Percentiles rank a stretch among this genome's conserved stretches.
These are phyloP conservation scores for Xanthorhoe spadicearia DNA, from an alignment of 2,888 invertebrate species.

Conservation along the genomic window DNA sequence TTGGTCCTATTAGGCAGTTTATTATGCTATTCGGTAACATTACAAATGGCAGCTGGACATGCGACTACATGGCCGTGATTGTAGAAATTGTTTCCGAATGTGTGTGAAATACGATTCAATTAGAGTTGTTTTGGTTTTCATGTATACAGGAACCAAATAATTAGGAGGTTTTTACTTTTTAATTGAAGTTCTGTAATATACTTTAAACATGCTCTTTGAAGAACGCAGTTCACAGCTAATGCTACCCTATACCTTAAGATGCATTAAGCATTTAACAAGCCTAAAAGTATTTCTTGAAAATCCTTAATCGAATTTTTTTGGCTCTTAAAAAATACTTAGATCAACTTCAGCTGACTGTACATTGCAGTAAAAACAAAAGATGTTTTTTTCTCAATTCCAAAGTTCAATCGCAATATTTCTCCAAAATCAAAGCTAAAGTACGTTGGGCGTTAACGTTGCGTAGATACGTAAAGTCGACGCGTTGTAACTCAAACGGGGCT, in stretches of 20 bases:
- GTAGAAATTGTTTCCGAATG: conserved; percentile 23
- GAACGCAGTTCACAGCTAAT: too few relatives aligned
- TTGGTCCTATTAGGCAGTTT: conserved; percentile 51
- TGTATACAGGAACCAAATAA: conserved; percentile 5
- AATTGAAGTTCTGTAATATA: not conserved
- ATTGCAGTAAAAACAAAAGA: not conserved
- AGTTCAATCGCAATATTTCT: conserved; percentile 39
- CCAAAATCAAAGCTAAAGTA: conserved; percentile 44
- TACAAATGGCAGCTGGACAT: conserved; percentile 59
- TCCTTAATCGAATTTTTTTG: too few relatives aligned
- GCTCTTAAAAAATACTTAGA: not conserved
- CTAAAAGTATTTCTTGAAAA: not conserved
- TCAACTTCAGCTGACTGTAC: not conserved
- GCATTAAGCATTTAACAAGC: too few relatives aligned
- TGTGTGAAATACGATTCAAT: conserved; percentile 49
- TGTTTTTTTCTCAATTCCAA: conserved; percentile 17
- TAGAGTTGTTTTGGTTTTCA: conserved; percentile 33
- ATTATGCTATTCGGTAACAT: conserved; percentile 59
- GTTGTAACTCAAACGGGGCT: conserved; percentile 71
- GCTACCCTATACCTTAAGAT: too few relatives aligned
- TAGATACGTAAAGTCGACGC: conserved; percentile 53
- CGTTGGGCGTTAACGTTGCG: conserved; percentile 46
- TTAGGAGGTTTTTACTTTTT: not conserved
- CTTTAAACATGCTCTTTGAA: too few relatives aligned
- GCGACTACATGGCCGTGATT: conserved; percentile 46